Evolutionary conservation across 2,888 invertebrate species (phyloP), one percentile per base, ranked within the genome.

Genomic region (Mimumesa dahlbomi): DNA sequence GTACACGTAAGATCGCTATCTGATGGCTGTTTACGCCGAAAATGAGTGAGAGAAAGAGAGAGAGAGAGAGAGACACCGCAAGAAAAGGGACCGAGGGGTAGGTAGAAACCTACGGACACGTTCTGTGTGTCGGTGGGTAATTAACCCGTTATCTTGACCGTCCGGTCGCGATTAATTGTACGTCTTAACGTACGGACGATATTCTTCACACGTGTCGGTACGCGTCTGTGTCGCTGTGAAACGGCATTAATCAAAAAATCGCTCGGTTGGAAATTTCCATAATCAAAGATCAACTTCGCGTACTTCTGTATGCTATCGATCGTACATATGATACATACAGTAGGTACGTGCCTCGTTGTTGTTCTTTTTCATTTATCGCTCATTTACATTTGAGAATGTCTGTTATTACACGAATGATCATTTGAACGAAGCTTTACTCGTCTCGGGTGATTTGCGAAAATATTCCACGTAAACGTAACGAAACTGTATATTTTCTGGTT

Each of bases 151-250:
- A 85, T 86, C 85, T 84, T 71, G 59, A 63, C 19, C 50, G 80
- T 84, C 82, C 79, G 71, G 65, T 71, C 76, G 77, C 82, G 84
- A 84, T 85, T 85, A 86, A 87, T 85, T 87, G 84, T 83, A 83
- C 83, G 83, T 84, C 82, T 78, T 77, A 81, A 77, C 75, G 74
- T 79, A 52, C 64, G 36, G 36, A 40, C 45, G 62, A 54, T 61
- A 61, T 68, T 58, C 62, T 52, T 63, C 66, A 56, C 69, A 58
- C 79, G 66, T 61, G 63, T 54, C 50, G 18, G 18, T 29, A 31
- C 13, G 29, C 16, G 21, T 21, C 16, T 46, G 18, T 16, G 14
- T n/a, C n/a, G n/a, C n/a, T n/a, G n/a, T n/a, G n/a, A n/a, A n/a
- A 11, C 21, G 56, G 36, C 56, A 64, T 74, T 69, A 69, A 75